phyloP scores from a whole-genome alignment of 1,140 invertebrate species.

The Luehdorfia chinensis region DNA sequence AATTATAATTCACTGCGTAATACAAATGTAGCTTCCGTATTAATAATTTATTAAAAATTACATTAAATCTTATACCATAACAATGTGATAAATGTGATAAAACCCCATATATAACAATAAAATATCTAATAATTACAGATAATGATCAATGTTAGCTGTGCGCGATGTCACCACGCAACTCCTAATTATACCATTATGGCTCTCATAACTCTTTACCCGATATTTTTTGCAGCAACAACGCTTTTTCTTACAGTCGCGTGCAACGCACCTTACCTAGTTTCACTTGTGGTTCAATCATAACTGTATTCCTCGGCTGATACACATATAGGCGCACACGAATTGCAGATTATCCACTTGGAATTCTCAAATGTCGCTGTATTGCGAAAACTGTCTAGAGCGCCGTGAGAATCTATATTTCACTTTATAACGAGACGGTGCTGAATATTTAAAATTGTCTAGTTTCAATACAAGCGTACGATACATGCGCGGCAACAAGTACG shows the following conservation, averaged over 20 bases:
- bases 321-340: conserved; percentile 2
- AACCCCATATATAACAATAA: no score
- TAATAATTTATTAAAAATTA: no score
- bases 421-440: conserved; percentile 25
- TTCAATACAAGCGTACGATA: neutral
- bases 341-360: neutral
- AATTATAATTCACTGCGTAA: no score
- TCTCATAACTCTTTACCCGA: neutral
- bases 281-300: conserved; percentile 5
- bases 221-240: neutral
- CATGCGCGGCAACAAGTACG: no score
- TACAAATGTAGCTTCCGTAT: no score
- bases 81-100: no score
- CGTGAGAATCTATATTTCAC: conserved; percentile 16
- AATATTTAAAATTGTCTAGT: conserved; percentile 17
- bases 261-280: neutral
- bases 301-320: neutral
- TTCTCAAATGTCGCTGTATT: neutral
- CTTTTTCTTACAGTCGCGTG: conserved; percentile 3
- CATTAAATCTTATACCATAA: no score
- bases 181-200: neutral
- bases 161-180: conserved; percentile 1
- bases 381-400: neutral
- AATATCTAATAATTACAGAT: no score
- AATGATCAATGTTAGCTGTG: no score